phyloP scores from a whole-genome alignment of 2,888 invertebrate species.

The Halocaridina rubra region DNA sequence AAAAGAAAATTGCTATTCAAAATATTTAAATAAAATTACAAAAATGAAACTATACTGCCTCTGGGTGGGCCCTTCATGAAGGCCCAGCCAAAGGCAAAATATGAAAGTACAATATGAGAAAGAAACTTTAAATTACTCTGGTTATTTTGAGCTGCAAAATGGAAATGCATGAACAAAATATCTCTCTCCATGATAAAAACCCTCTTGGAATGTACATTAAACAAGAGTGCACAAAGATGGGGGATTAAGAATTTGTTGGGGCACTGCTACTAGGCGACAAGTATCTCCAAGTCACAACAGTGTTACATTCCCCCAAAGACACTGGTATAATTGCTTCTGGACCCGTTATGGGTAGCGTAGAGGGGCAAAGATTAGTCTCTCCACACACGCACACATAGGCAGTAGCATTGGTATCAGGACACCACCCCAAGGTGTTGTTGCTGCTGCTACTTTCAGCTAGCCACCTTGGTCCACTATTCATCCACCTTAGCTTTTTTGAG shows the following conservation, averaged over 20 bases:
- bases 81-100: conserved; percentile 7
- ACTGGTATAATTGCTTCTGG: conserved; percentile 6
- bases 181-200: conserved; percentile 55
- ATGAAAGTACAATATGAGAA: no score
- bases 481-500: conserved; percentile 61
- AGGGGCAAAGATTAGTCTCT: conserved; percentile 20
- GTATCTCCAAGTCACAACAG: conserved; percentile 36
- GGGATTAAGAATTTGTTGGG: conserved; percentile 25
- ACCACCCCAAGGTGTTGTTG: conserved; percentile 27
- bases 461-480: conserved; percentile 47
- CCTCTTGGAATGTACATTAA: conserved; percentile 57
- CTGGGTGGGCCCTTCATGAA: conserved; percentile 6
- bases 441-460: conserved; percentile 22
- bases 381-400: conserved; percentile 34
- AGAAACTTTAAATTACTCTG: background rate
- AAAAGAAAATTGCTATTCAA: no score
- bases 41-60: background rate
- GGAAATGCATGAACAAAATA: conserved; percentile 50
- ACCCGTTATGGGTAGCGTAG: background rate
- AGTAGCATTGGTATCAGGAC: conserved; percentile 29
- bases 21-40: conserved; percentile 41
- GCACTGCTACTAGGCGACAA: conserved; percentile 6
- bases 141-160: conserved; percentile 40
- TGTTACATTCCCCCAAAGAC: conserved; percentile 35
- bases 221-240: conserved; percentile 52